A percentile compares a stretch with the other conserved stretches of the same genome.
Conservation (phyloP, 1,140 invertebrate species). For the Heliconius himera region DNA sequence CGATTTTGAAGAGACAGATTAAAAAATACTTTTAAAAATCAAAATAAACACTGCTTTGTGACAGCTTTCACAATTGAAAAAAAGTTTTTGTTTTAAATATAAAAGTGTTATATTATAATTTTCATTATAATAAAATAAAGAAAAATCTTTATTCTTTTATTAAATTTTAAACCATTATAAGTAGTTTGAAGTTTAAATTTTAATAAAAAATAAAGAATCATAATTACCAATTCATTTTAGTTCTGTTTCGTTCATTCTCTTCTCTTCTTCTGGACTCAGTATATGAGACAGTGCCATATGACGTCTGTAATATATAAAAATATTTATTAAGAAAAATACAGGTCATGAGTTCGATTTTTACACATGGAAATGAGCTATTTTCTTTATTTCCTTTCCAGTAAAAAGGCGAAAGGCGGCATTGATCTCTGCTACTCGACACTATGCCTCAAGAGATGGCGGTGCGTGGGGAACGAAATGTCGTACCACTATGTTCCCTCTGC, state of each 20-base stretch:
- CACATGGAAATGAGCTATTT: neutral
- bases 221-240: conserved; percentile 19
- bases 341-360: neutral
- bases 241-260: conserved; percentile 20
- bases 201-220: neutral
- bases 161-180: neutral
- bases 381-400: neutral
- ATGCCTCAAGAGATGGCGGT: neutral
- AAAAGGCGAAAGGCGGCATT: neutral
- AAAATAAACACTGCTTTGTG: neutral
- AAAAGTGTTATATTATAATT: no score
- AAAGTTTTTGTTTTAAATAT: neutral
- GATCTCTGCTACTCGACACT: neutral
- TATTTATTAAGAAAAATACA: neutral
- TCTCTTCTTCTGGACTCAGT: conserved; percentile 17
- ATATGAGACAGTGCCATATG: conserved; percentile 66
- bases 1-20: neutral
- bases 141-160: neutral
- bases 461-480: neutral
- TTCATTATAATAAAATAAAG: neutral
- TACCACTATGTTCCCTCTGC: neutral
- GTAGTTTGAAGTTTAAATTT: no score
- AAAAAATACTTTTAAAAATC: neutral
- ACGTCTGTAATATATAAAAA: conserved; percentile 53
- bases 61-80: neutral